Evolutionary conservation across 2,797 vertebrate species (phyloP).

Genomic region (Sebastes oblongus): DNA sequence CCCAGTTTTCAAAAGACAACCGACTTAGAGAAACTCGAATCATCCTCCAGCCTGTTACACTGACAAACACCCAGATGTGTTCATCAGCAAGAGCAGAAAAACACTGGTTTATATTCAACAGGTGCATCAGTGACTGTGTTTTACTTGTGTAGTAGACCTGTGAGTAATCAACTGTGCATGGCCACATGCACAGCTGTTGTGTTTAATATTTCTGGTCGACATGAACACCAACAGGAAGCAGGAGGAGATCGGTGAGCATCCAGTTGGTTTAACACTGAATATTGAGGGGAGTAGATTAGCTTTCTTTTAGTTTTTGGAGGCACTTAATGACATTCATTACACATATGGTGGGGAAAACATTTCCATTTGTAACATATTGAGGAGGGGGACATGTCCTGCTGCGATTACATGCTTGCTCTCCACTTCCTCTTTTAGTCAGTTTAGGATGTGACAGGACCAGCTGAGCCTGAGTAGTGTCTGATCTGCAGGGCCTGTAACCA

Average conservation of each 20-base stretch:
- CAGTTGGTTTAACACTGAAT: not conserved
- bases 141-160: not conserved
- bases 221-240: not conserved
- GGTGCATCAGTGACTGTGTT: not conserved
- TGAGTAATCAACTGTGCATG: not conserved
- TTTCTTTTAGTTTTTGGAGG: not conserved
- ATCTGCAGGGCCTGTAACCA: not conserved
- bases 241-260: not conserved
- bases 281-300: not conserved
- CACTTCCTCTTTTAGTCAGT: conserved; percentile 20
- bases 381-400: not conserved
- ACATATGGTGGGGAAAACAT: not conserved
- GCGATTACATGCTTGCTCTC: not conserved
- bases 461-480: not conserved
- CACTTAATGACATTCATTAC: not conserved
- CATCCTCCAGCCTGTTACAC: not conserved
- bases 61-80: not conserved
- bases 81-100: not conserved
- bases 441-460: not conserved
- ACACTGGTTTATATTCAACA: not conserved
- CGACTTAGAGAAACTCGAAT: not conserved
- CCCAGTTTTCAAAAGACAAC: not conserved
- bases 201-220: not conserved
- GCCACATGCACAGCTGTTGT: not conserved
- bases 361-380: not conserved